Evolutionary conservation across 2,113 vertebrate species (phyloP), one percentile per base, ranked within the genome.

Genomic region (Heterocephalus glaber): DNA sequence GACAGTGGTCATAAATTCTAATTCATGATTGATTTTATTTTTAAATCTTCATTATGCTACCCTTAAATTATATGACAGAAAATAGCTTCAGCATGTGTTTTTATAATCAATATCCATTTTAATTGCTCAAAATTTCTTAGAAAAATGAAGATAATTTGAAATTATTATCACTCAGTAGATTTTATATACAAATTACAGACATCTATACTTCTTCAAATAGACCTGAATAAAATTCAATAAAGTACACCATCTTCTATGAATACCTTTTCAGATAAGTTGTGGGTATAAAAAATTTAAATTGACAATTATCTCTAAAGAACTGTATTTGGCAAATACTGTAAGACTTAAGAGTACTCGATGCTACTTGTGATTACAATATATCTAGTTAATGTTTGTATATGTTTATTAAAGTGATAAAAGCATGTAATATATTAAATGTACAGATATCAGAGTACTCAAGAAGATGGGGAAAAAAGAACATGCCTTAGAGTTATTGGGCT

Each of bases 141-240:
- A 61, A 82, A 97, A 95, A 95, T 82, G 65, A 90, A 95, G 77
- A 52, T 86, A 94, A 95, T 81, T 93, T 81, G 24, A 95, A 96
- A 92, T 81, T 14, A 86, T 91, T 92, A 83, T 92, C 26, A 13
- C 70, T 94, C 30, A 22, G 4, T 84, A 65, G 41, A 83, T 91
- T 92, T 89, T 70, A 94, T 61, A 58, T 11, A 86, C 16, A 96
- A 92, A 94, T 85, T 92, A 89, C 16, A 72, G 35, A 77, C 35
- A 92, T 60, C 10, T 81, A 74, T 44, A 80, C 7, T 87, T 90
- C 60, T 96, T 92, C 33, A 56, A 94, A 24, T n/a, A 89, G 66
- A 86, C 24, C 35, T 87, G 22, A 79, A 28, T 85, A 89, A 96
- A 93, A 85, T 84, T 91, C 2, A 70, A 52, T 89, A 74, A 19